Percentiles rank a stretch among this genome's conserved stretches.
Conservation (phyloP, 2,888 invertebrate genomes). For the Cryptosula pallasiana region DNA sequence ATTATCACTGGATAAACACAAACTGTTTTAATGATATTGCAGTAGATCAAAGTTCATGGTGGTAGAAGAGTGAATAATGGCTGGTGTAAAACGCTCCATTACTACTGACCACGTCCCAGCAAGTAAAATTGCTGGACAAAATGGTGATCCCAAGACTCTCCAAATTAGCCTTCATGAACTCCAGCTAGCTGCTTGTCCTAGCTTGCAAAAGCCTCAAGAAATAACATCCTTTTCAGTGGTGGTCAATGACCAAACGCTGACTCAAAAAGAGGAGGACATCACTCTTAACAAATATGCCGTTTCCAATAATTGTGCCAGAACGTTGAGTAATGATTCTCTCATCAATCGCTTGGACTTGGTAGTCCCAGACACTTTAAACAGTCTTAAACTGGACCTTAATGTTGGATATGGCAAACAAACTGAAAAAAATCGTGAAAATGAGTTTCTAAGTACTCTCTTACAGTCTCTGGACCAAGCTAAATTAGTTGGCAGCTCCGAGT, state of each 20-base stretch:
- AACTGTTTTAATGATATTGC: too few relatives aligned
- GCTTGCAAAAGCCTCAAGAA: neutral
- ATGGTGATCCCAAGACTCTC: neutral
- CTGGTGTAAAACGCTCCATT: too few relatives aligned
- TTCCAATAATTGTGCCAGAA: neutral
- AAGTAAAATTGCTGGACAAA: neutral
- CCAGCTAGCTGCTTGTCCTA: neutral
- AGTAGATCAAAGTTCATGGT: too few relatives aligned
- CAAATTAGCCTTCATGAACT: neutral
- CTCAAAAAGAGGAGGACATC: neutral
- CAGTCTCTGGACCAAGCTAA: neutral
- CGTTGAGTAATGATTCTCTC: neutral
- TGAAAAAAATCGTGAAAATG: neutral
- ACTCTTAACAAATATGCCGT: neutral
- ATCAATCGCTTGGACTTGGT: neutral
- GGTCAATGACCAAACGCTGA: neutral
- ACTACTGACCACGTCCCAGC: too few relatives aligned
- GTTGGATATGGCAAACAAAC: conserved; percentile 1
- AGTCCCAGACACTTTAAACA: neutral
- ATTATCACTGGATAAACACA: too few relatives aligned
- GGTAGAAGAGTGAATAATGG: too few relatives aligned
- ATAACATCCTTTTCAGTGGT: neutral
- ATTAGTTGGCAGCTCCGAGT: conserved; percentile 51
- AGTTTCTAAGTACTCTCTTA: neutral
- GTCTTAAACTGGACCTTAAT: neutral